phyloP scores from a whole-genome alignment of 2,888 invertebrate genomes.

The Agrotis puta region DNA sequence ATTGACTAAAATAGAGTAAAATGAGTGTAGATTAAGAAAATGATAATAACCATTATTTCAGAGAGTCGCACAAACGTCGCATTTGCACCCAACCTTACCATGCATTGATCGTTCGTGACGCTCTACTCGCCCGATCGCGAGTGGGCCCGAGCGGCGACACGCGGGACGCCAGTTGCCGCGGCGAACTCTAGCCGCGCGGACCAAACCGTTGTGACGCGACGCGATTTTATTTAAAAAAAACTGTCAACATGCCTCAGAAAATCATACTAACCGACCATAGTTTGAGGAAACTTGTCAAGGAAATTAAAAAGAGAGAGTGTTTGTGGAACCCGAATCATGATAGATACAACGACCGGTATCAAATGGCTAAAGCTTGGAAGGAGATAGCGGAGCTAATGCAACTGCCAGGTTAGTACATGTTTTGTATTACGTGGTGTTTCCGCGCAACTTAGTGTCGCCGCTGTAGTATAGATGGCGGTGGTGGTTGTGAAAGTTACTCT shows the following conservation, averaged over 20 bases:
- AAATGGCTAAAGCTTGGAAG: constrained; percentile 71
- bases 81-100: constrained; percentile 37
- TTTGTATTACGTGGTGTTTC: constrained; percentile 32
- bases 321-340: constrained; percentile 74
- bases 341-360: constrained; percentile 71
- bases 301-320: constrained; percentile 70
- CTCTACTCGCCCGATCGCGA: constrained; percentile 54
- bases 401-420: constrained; percentile 70
- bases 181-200: constrained; percentile 65
- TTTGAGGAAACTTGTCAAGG: constrained; percentile 66
- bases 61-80: constrained; percentile 12
- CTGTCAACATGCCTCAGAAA: constrained; percentile 53
- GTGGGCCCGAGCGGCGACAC: constrained; percentile 39
- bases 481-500: constrained; percentile 17
- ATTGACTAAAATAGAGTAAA: too few relatives aligned
- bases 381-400: constrained; percentile 69
- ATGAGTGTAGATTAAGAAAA: too few relatives aligned
- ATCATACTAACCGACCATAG: constrained; percentile 50
- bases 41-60: neutral
- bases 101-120: constrained; percentile 60
- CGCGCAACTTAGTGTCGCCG: constrained; percentile 10
- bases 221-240: constrained; percentile 50
- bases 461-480: constrained; percentile 63
- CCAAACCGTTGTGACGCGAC: constrained; percentile 61
- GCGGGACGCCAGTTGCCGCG: constrained; percentile 67